Percentiles rank a stretch among this genome's conserved stretches.
These are phyloP conservation scores for Lordiphosa mommai DNA, from an alignment of 1,140 invertebrate genomes.

Conservation along the genomic window DNA sequence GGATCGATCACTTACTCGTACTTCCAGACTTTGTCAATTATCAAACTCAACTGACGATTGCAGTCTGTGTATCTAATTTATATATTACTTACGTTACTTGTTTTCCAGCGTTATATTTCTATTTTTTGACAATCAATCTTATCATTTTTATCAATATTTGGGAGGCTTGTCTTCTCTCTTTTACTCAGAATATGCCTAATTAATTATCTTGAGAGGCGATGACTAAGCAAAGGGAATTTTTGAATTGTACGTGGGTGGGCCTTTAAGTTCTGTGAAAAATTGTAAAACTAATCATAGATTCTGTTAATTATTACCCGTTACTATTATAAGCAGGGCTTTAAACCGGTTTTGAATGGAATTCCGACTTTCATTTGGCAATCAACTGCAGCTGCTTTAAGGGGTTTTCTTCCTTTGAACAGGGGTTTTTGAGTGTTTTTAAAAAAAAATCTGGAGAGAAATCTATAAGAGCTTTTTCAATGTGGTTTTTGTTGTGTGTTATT, in stretches of 20 bases:
- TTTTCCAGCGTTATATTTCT: neutral
- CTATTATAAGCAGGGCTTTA: no score
- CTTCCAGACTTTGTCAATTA: slow-evolving; percentile 22
- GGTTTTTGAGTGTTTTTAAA: no score
- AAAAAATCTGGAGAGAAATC: no score
- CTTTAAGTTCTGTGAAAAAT: neutral
- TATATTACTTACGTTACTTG: neutral
- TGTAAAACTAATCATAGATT: no score
- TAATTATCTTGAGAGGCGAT: slow-evolving; percentile 3
- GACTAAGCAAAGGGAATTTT: neutral
- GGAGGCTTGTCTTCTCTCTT: neutral
- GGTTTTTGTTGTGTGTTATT: no score
- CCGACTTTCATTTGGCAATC: no score
- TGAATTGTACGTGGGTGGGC: neutral
- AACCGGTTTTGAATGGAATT: no score
- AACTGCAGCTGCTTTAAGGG: no score
- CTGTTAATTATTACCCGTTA: no score
- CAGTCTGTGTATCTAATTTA: neutral
- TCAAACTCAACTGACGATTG: slow-evolving; percentile 3
- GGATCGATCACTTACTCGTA: neutral
- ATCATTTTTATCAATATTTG: slow-evolving; percentile 8
- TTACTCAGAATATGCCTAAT: neutral
- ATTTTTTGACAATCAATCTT: slow-evolving; percentile 12
- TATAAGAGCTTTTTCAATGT: no score
- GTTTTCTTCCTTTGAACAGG: no score